Evolutionary conservation across 2,113 vertebrate species (phyloP).

Genomic region (Hyla sarda): DNA sequence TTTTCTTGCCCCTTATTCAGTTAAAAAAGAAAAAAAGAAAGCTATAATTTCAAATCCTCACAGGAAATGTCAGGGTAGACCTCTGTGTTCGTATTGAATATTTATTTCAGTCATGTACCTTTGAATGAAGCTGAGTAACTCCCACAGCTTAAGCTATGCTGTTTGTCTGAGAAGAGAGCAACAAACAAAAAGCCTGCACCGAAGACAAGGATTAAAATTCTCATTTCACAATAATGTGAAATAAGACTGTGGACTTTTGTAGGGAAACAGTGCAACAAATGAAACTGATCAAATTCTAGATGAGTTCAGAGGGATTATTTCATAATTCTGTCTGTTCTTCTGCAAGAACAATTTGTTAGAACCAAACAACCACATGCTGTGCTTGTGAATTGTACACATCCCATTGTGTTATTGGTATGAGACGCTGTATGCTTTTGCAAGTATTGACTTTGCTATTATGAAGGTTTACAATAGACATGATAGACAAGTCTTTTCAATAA

Average conservation of each 20-base stretch:
- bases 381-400: conserved; percentile 30
- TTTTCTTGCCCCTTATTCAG: conserved; percentile 6
- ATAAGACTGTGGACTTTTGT: conserved; percentile 21
- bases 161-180: conserved; percentile 25
- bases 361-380: conserved; percentile 45
- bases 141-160: conserved; percentile 44
- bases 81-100: conserved; percentile 21
- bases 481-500: not conserved
- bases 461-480: not conserved
- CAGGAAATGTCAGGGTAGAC: conserved; percentile 26
- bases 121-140: conserved; percentile 49
- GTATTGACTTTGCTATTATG: not conserved
- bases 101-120: conserved; percentile 54
- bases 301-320: conserved; percentile 41
- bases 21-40: conserved; percentile 32
- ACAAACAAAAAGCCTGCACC: conserved; percentile 40
- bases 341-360: conserved; percentile 37
- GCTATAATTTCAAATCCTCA: conserved; percentile 23
- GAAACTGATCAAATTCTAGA: conserved; percentile 32
- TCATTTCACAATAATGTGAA: conserved; percentile 31
- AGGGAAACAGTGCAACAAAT: conserved; percentile 30
- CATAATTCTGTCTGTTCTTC: conserved; percentile 38
- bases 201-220: conserved; percentile 45
- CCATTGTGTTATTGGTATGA: conserved; percentile 7
- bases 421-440: not conserved